phyloP scores from a whole-genome alignment of 1,140 invertebrate genomes.

The Temnothorax nylanderi region DNA sequence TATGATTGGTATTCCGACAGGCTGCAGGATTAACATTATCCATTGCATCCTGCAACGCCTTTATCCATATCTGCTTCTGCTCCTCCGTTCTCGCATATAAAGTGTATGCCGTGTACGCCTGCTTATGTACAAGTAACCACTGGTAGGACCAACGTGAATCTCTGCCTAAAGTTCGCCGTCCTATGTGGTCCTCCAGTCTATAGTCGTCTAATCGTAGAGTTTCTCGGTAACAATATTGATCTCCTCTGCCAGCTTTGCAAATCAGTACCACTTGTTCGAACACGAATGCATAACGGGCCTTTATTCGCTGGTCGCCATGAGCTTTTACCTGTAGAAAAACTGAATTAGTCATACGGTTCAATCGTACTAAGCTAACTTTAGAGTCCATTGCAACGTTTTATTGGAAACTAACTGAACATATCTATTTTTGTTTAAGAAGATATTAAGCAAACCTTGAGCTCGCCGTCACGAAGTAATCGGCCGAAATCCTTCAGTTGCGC shows the following conservation, averaged over 20 bases:
- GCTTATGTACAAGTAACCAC: constrained; percentile 94
- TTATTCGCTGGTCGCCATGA: constrained; percentile 94
- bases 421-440: neutral
- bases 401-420: neutral
- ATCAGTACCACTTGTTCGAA: constrained; percentile 98
- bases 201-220: constrained; percentile 94
- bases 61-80: constrained; percentile 95
- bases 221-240: constrained; percentile 96
- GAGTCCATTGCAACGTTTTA: neutral
- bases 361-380: neutral
- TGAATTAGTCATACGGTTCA: neutral
- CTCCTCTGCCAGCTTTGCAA: constrained; percentile 95
- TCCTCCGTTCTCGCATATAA: constrained; percentile 96
- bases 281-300: constrained; percentile 96
- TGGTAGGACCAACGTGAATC: constrained; percentile 93
- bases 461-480: constrained; percentile 95
- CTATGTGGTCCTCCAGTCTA: constrained; percentile 92
- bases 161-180: constrained; percentile 87
- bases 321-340: constrained; percentile 88
- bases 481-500: constrained; percentile 95
- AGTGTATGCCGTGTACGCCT: constrained; percentile 94
- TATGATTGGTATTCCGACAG: constrained; percentile 92
- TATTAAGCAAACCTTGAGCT: constrained; percentile 90
- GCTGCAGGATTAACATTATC: constrained; percentile 95
- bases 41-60: constrained; percentile 96